These are phyloP conservation scores for Nymphicus hollandicus DNA, from an alignment of 2,113 vertebrate genomes.

Conservation along the genomic window DNA sequence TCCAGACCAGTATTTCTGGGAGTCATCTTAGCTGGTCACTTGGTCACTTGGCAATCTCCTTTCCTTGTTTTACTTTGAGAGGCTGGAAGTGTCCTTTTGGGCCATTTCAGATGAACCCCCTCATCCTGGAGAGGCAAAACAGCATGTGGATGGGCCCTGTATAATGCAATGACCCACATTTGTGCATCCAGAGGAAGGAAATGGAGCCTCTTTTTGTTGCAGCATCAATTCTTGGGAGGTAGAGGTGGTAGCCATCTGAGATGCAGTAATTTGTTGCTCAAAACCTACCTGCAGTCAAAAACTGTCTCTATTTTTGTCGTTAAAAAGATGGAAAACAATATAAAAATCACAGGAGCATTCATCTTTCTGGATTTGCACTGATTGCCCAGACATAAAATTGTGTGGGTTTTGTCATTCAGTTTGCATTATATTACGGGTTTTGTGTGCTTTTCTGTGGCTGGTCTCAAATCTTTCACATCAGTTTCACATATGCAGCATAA, in stretches of 20 bases:
- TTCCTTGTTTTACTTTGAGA: neutral
- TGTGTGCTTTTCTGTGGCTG: neutral
- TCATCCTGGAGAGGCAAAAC: neutral
- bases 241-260: neutral
- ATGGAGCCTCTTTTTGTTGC: neutral
- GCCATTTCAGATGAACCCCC: neutral
- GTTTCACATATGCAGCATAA: neutral
- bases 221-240: neutral
- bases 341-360: neutral
- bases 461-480: neutral
- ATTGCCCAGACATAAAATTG: neutral
- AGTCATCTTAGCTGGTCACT: neutral
- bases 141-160: neutral
- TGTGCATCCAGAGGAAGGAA: neutral
- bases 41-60: neutral
- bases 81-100: neutral
- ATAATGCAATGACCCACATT: rapidly evolving
- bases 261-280: neutral
- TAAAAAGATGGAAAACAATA: neutral
- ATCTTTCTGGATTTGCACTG: neutral
- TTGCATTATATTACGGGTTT: neutral
- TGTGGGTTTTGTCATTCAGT: neutral
- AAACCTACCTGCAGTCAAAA: neutral
- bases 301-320: neutral
- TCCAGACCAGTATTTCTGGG: neutral